These are phyloP conservation scores for Meriones unguiculatus DNA, from an alignment of 2,113 vertebrate genomes.

Conservation along the genomic window DNA sequence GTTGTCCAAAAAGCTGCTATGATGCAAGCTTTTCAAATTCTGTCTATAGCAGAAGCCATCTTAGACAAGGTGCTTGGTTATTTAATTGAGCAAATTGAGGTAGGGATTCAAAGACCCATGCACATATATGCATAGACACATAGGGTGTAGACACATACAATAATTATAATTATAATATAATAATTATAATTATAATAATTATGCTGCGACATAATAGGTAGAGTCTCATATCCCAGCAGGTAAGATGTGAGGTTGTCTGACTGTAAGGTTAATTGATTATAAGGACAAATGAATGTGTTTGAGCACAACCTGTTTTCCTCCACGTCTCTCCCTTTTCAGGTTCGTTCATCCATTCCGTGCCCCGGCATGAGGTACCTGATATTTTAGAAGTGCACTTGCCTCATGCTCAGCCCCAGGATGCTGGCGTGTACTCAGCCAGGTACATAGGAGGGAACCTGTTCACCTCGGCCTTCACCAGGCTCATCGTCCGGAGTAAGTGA, in stretches of 20 bases:
- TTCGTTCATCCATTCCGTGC: constrained; percentile 89
- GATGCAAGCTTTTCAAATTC: background rate
- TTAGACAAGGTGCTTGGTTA: background rate
- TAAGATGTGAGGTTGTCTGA: background rate
- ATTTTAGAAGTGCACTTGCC: constrained; percentile 85
- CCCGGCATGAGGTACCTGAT: constrained; percentile 88
- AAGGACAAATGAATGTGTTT: background rate
- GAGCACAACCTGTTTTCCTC: background rate
- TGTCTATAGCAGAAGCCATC: background rate
- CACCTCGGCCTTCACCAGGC: constrained; percentile 91
- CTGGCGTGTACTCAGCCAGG: constrained; percentile 91
- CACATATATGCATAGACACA: too few relatives aligned
- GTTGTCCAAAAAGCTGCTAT: background rate
- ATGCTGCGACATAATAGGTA: background rate
- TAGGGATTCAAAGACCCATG: background rate
- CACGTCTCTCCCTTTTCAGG: constrained; percentile 81
- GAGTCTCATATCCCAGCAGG: background rate
- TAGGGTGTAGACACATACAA: background rate
- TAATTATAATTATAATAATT: too few relatives aligned
- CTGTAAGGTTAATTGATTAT: background rate
- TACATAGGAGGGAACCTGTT: constrained; percentile 91
- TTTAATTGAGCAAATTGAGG: constrained; percentile 8
- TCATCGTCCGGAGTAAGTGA: constrained; percentile 94
- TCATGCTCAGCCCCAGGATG: constrained; percentile 85
- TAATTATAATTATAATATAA: too few relatives aligned